Evolutionary conservation across 2,797 vertebrate genomes (phyloP).

Genomic region (Sphenopsis melanotis): DNA sequence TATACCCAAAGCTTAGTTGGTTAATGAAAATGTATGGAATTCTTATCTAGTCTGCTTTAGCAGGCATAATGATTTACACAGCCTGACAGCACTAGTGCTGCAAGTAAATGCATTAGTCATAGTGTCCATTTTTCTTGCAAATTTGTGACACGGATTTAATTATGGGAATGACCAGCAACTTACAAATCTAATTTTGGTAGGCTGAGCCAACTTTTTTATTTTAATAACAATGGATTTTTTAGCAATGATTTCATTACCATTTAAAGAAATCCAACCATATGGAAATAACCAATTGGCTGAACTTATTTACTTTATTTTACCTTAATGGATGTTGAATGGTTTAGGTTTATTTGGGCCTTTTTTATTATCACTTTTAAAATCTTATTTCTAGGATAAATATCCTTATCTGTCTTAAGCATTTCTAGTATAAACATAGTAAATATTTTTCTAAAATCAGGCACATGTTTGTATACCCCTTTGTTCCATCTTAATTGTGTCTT

Average conservation of each 20-base stretch:
- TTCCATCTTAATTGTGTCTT: not conserved
- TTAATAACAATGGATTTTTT: constrained; percentile 83
- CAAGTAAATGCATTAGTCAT: constrained; percentile 83
- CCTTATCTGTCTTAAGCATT: constrained; percentile 39
- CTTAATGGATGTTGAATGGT: constrained; percentile 33
- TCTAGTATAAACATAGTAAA: constrained; percentile 10
- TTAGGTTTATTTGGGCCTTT: not conserved
- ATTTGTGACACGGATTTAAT: constrained; percentile 85
- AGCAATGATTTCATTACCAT: constrained; percentile 80
- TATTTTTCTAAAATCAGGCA: constrained; percentile 30
- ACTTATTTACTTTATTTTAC: constrained; percentile 70
- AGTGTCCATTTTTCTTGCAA: constrained; percentile 83
- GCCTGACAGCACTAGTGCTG: constrained; percentile 75
- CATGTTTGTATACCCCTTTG: not conserved
- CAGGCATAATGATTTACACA: constrained; percentile 70
- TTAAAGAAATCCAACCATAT: constrained; percentile 75
- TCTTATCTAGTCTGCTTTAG: constrained; percentile 70
- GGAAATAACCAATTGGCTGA: constrained; percentile 74
- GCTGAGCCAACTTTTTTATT: constrained; percentile 77
- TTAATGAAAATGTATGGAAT: constrained; percentile 75
- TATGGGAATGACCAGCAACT: constrained; percentile 79
- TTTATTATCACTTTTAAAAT: not conserved
- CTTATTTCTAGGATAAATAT: not conserved
- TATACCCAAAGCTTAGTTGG: constrained; percentile 11
- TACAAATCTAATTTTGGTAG: constrained; percentile 82